phyloP scores from a whole-genome alignment of 2,888 invertebrate genomes.

The Caenorhabditis sp. region DNA sequence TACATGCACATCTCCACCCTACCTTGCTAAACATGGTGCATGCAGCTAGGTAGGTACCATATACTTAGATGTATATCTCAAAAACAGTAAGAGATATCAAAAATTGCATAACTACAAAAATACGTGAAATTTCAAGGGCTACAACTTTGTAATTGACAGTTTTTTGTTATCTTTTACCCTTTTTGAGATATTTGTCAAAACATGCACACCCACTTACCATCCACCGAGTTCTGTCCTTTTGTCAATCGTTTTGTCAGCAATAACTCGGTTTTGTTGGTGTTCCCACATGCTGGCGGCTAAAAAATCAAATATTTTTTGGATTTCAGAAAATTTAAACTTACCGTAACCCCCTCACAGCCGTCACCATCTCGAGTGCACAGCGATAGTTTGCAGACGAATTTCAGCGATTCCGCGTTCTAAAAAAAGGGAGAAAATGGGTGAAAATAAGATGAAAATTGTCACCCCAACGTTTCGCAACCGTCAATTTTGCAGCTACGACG shows the following conservation, averaged over 20 bases:
- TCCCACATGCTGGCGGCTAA: conserved; percentile 70
- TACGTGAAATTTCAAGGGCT: no score
- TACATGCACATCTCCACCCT: no score
- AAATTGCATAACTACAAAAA: no score
- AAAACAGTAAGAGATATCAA: not conserved
- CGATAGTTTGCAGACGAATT: conserved; percentile 71
- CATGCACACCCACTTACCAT: conserved; percentile 37
- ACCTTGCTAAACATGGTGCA: no score
- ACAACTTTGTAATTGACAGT: not conserved
- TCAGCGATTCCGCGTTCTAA: conserved; percentile 74
- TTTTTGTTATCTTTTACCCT: not conserved
- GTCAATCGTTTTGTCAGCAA: conserved; percentile 58
- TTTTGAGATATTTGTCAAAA: not conserved
- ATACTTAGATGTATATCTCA: no score
- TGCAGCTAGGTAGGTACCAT: no score
- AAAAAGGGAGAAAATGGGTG: conserved; percentile 53
- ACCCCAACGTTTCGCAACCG: no score
- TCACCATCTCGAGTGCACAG: conserved; percentile 80
- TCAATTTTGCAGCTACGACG: no score
- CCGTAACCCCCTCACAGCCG: conserved; percentile 80
- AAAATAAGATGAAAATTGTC: no score
- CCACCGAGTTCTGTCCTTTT: conserved; percentile 46
- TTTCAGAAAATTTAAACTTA: conserved; percentile 49
- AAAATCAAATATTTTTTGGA: conserved; percentile 6
- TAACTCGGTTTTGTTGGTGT: conserved; percentile 62